Percentiles rank a stretch among this genome's conserved stretches.
Conservation (phyloP, 2,113 vertebrate genomes). For the Falcunculus frontatus region DNA sequence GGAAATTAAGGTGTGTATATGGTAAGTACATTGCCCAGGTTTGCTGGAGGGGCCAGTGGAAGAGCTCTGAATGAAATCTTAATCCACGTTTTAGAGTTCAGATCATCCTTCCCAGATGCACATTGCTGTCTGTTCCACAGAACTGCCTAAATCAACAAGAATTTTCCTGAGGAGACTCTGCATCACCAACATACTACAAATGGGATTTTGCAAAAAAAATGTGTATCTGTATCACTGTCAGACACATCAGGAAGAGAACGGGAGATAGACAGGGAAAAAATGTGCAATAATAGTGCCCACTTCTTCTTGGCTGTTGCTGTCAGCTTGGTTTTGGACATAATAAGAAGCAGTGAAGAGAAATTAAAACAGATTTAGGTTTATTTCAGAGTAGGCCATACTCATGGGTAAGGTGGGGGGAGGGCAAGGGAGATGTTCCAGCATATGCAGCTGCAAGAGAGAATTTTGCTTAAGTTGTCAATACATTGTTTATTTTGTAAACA, state of each 20-base stretch:
- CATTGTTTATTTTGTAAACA: constrained; percentile 18
- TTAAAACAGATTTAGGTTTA: background rate
- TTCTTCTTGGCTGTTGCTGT: background rate
- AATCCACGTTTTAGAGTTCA: background rate
- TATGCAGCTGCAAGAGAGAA: background rate
- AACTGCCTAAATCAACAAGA: background rate
- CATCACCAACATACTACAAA: background rate
- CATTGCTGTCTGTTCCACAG: background rate
- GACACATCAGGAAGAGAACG: background rate
- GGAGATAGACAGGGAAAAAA: background rate
- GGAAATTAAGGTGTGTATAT: background rate
- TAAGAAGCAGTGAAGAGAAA: background rate
- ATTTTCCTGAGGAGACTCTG: background rate
- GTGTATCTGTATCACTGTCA: background rate
- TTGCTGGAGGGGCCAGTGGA: background rate
- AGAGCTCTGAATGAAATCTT: background rate
- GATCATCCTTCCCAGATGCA: background rate
- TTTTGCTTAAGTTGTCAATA: background rate
- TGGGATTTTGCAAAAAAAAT: background rate
- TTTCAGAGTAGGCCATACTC: background rate
- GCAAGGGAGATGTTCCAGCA: background rate
- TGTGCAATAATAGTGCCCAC: background rate
- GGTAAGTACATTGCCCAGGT: background rate
- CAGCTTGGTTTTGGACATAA: background rate
- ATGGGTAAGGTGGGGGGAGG: background rate